Evolutionary conservation across 2,113 vertebrate species (phyloP).

Genomic region (Podarcis muralis): DNA sequence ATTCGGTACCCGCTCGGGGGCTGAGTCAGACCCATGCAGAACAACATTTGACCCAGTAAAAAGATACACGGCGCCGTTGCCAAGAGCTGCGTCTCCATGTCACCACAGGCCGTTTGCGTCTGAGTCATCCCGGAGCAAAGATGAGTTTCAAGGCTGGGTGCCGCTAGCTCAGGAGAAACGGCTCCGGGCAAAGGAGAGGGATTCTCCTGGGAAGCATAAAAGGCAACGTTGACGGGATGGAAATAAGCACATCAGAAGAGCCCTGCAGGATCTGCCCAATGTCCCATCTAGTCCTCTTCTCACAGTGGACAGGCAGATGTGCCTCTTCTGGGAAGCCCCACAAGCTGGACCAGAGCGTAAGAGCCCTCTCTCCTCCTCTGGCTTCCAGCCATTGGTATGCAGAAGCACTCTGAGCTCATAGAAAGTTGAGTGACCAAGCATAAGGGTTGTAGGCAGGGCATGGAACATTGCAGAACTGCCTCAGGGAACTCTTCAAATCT

Average conservation of each 20-base stretch:
- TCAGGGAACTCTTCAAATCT: not conserved
- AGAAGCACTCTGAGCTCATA: not conserved
- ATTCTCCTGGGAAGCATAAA: not conserved
- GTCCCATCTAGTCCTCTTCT: too few species aligned
- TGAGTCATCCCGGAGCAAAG: not conserved
- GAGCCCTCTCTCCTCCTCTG: too few species aligned
- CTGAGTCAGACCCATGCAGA: not conserved
- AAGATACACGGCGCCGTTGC: not conserved
- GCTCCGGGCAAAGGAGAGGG: not conserved
- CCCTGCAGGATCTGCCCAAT: too few species aligned
- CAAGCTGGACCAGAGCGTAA: too few species aligned
- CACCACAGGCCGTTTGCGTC: not conserved
- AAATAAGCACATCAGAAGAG: too few species aligned
- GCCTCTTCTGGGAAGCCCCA: too few species aligned
- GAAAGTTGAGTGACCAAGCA: not conserved
- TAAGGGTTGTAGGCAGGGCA: not conserved
- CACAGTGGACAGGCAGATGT: too few species aligned
- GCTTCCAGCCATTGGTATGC: too few species aligned
- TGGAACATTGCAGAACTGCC: not conserved
- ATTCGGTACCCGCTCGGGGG: not conserved
- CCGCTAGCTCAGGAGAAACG: too few species aligned
- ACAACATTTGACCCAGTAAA: not conserved
- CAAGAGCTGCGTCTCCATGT: not conserved
- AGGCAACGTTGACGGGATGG: not conserved
- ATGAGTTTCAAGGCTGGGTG: not conserved